Conservation (phyloP, 64 coral and sea anemone genomes). For the Astreopora myriophthalma region DNA sequence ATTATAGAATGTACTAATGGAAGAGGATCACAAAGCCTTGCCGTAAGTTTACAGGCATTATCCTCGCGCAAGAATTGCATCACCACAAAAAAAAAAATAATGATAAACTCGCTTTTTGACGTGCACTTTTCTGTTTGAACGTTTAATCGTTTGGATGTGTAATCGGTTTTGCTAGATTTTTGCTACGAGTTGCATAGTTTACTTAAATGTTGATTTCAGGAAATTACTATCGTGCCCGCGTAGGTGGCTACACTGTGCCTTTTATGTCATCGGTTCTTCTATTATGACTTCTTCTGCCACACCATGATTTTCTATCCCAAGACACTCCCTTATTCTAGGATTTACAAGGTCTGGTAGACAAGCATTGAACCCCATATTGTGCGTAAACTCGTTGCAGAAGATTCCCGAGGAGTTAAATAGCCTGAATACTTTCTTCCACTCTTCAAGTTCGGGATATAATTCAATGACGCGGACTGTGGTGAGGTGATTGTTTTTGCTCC, state of each 20-base stretch:
- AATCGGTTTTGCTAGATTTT: too few relatives aligned
- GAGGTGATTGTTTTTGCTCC: slow-evolving; percentile 45
- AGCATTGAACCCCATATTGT: slow-evolving; percentile 30
- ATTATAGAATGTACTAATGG: too few relatives aligned
- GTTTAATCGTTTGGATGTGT: too few relatives aligned
- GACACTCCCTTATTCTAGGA: not conserved
- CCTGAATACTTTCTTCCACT: slow-evolving; percentile 64
- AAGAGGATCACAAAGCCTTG: too few relatives aligned
- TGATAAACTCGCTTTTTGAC: too few relatives aligned
- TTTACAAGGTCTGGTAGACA: not conserved
- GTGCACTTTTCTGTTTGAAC: too few relatives aligned
- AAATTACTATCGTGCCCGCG: too few relatives aligned
- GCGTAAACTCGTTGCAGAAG: slow-evolving; percentile 58
- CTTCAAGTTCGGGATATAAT: slow-evolving; percentile 53
- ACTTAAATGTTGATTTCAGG: too few relatives aligned
- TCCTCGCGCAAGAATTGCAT: too few relatives aligned
- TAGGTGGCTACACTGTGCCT: not conserved
- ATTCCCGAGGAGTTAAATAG: slow-evolving; percentile 52
- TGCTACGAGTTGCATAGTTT: too few relatives aligned
- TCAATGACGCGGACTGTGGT: not conserved
- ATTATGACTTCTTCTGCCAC: not conserved
- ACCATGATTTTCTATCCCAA: not conserved
- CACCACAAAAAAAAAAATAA: too few relatives aligned
- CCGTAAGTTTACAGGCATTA: too few relatives aligned
- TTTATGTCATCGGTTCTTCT: not conserved